Base-by-base conservation (phyloP, 92 coral and sea anemone species). In the Diadumene lineata region DNA sequence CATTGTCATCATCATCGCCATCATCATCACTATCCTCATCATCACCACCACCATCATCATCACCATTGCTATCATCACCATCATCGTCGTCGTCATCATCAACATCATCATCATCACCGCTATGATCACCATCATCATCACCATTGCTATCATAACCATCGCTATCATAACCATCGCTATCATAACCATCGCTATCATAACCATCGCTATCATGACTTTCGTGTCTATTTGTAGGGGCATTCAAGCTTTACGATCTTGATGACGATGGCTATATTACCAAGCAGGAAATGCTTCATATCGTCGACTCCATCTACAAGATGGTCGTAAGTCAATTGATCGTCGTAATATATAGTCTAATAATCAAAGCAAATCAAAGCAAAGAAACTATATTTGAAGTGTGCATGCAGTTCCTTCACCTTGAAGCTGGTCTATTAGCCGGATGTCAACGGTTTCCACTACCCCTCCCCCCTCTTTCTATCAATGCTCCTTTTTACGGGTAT, bases 251-350 rank as follows among this genome's bases (percentile, higher is more conserved):
- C 73, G 98, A 94, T 70, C 70, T 94, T 64, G 98, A 94, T 74
- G 83, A 85, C 38, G 98, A 94, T 80, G 98, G 98, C 31, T 94
- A 79, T 79, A 94, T 94, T 46, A 94, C 98, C 56, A 87, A 88
- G 63, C 83, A 83, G 23, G 98, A 94, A 69, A 91, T 94, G 98
- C 77, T 94, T 13, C 89, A 89, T 66, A 94, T 94, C n/a, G 97
- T 94, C 7, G 98, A 94, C 33, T 92, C 98, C n/a, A 94, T 94
- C 78, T 94, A 94, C 80, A 86, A 90, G 58, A 94, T 94, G 98
- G 98, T 94, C 92, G 98, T 94, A 84, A 31, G 98, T 79, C 24
- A 53, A 3, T 9, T 2, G 58, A 13, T 44, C 17, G 17, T 44
- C 51, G 28, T 57, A 17, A 57, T 24, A n/a, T n/a, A n/a, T n/a